These are phyloP conservation scores for Drosophila lacertosa DNA, from an alignment of 1,140 invertebrate genomes.

Conservation along the genomic window DNA sequence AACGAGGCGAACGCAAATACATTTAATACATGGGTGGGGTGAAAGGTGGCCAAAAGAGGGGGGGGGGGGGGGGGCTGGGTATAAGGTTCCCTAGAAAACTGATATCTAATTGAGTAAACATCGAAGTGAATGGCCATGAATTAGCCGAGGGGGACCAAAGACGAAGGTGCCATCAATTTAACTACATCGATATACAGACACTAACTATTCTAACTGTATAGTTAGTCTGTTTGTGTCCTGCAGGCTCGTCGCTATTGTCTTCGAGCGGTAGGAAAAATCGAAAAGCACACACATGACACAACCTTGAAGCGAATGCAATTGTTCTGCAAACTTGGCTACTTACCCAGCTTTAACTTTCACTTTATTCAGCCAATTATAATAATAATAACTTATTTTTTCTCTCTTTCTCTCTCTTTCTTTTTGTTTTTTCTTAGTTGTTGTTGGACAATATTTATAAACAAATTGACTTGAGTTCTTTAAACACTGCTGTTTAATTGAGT, in stretches of 20 bases:
- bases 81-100: slow-evolving; percentile 47
- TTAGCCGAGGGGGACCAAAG: slow-evolving; percentile 18
- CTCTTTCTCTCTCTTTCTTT: background rate
- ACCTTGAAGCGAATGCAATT: slow-evolving; percentile 51
- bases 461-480: slow-evolving; percentile 2
- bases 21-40: slow-evolving; percentile 19
- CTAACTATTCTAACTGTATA: background rate
- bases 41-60: slow-evolving; percentile 7
- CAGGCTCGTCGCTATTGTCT: slow-evolving; percentile 37
- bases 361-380: too few relatives aligned
- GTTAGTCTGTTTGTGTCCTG: slow-evolving; percentile 19
- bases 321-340: slow-evolving; percentile 15
- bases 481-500: slow-evolving; percentile 10
- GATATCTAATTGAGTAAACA: slow-evolving; percentile 78
- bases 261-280: slow-evolving; percentile 69
- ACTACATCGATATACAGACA: slow-evolving; percentile 25
- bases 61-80: background rate
- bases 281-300: slow-evolving; percentile 68
- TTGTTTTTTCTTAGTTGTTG: background rate
- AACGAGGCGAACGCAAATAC: too few relatives aligned
- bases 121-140: slow-evolving; percentile 47
- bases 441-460: slow-evolving; percentile 7
- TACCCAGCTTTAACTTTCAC: background rate
- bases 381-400: background rate
- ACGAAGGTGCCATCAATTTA: slow-evolving; percentile 28